These are phyloP conservation scores for Pelusios castaneus DNA, from an alignment of 2,113 vertebrate species.

Conservation along the genomic window DNA sequence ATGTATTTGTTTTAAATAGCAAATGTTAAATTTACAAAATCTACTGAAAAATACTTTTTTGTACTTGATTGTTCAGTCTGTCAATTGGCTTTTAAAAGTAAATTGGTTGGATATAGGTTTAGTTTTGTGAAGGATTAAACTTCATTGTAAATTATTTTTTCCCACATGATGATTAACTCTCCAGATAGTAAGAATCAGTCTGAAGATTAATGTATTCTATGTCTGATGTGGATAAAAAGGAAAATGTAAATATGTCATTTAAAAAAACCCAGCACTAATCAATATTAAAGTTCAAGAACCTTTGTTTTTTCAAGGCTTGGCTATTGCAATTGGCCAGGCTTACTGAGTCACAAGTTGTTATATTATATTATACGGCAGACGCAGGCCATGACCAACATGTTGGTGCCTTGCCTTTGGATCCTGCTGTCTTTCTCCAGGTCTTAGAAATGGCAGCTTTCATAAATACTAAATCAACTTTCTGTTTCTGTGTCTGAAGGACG, in stretches of 20 bases:
- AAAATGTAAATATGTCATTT: background rate
- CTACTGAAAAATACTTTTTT: background rate
- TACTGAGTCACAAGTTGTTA: background rate
- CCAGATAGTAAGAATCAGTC: background rate
- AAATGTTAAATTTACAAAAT: background rate
- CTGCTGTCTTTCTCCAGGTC: background rate
- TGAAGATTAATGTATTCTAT: background rate
- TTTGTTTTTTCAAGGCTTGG: background rate
- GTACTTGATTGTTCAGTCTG: background rate
- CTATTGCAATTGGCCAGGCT: background rate
- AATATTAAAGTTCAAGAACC: background rate
- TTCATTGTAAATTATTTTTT: background rate
- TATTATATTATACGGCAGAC: background rate
- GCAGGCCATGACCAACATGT: background rate
- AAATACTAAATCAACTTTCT: background rate
- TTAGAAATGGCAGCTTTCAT: background rate
- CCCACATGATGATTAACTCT: background rate
- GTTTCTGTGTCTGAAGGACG: background rate
- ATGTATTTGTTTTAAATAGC: background rate
- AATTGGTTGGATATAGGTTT: rapidly evolving
- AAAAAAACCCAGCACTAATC: background rate
- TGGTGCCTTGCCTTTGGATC: background rate
- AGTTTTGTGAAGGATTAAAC: background rate
- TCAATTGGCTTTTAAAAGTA: background rate
- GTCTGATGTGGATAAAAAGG: background rate